These are phyloP conservation scores for Eurypyga helias DNA, from an alignment of 2,113 vertebrate species.

Conservation along the genomic window DNA sequence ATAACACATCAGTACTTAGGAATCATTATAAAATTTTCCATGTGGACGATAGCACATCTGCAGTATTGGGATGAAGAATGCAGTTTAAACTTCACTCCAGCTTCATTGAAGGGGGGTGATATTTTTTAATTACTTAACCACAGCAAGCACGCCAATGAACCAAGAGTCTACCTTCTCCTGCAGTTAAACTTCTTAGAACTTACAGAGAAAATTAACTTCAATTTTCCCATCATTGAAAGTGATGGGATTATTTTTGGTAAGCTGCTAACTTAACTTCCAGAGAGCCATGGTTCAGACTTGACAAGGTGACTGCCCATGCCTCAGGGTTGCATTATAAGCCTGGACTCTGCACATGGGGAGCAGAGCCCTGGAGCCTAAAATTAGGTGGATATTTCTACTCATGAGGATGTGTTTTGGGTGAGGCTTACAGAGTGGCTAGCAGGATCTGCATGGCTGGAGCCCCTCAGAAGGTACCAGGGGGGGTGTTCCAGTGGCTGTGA, in stretches of 20 bases:
- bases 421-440: neutral
- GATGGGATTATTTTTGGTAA: no score
- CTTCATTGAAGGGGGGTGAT: neutral
- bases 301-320: neutral
- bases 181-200: neutral
- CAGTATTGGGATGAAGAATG: neutral
- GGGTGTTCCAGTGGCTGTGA: neutral
- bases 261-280: no score
- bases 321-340: accelerated
- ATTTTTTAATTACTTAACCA: accelerated
- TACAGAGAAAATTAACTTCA: neutral
- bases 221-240: neutral
- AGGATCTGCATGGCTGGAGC: neutral
- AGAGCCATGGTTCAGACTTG: neutral
- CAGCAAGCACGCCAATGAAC: accelerated
- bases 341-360: accelerated
- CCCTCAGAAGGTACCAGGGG: neutral
- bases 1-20: neutral
- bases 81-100: neutral
- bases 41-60: neutral
- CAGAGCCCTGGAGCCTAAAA: neutral
- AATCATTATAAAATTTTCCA: accelerated
- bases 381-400: neutral
- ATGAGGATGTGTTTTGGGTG: neutral
- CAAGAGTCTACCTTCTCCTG: neutral